These are phyloP conservation scores for Chloroclystis v-ata DNA, from an alignment of 2,888 invertebrate genomes.

Conservation along the genomic window DNA sequence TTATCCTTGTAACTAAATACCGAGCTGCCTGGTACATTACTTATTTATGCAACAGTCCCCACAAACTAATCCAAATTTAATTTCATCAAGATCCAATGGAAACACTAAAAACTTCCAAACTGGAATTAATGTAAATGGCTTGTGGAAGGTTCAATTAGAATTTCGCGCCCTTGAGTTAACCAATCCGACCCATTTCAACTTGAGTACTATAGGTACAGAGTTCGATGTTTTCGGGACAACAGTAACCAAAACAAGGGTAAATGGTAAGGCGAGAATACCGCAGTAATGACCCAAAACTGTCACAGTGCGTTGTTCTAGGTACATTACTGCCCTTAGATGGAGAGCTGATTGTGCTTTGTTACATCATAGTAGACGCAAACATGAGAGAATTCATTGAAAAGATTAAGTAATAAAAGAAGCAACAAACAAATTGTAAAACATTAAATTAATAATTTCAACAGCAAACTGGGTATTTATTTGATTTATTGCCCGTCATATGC, in stretches of 20 bases:
- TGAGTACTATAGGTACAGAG: background rate
- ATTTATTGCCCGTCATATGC: too few relatives aligned
- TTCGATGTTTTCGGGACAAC: slow-evolving; percentile 15
- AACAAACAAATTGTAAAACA: too few relatives aligned
- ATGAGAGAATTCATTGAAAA: too few relatives aligned
- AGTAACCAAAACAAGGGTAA: slow-evolving; percentile 16
- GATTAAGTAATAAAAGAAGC: too few relatives aligned
- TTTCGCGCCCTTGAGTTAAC: slow-evolving; percentile 2
- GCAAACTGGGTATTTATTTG: too few relatives aligned
- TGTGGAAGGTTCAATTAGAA: slow-evolving; percentile 9
- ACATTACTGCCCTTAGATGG: background rate
- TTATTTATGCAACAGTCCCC: too few relatives aligned
- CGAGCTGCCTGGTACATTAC: too few relatives aligned
- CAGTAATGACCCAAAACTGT: slow-evolving; percentile 26
- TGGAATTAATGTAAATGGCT: slow-evolving; percentile 5
- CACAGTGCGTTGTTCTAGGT: slow-evolving; percentile 10
- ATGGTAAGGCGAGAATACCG: slow-evolving; percentile 9
- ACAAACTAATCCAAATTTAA: background rate
- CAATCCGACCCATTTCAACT: slow-evolving; percentile 16
- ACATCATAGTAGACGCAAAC: too few relatives aligned
- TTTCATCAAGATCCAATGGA: background rate
- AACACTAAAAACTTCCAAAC: slow-evolving; percentile 5
- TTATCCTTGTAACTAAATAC: too few relatives aligned
- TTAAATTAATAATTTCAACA: too few relatives aligned
- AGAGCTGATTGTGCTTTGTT: background rate